Conservation (phyloP, 2,888 invertebrate species). For the Empis livida region DNA sequence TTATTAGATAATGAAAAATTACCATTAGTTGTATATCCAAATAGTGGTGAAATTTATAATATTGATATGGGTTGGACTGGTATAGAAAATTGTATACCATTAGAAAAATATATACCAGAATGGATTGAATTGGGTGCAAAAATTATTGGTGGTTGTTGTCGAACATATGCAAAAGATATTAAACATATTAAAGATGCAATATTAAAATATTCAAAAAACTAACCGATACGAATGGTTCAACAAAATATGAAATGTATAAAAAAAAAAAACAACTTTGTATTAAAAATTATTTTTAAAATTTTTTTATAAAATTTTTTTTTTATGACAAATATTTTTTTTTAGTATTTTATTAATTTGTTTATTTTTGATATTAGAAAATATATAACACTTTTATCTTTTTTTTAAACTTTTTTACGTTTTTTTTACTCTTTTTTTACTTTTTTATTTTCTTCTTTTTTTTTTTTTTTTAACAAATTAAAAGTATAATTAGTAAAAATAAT, state of each 20-base stretch:
- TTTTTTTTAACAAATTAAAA: too few species aligned
- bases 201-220: constrained; percentile 9
- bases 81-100: constrained; percentile 52
- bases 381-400: too few species aligned
- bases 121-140: constrained; percentile 74
- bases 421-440: not conserved
- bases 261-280: too few species aligned
- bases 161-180: constrained; percentile 72
- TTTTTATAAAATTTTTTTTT: too few species aligned
- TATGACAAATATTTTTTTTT: too few species aligned
- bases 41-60: constrained; percentile 53
- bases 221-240: too few species aligned
- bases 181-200: constrained; percentile 47
- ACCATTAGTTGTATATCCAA: constrained; percentile 82
- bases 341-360: too few species aligned
- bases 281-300: too few species aligned
- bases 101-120: constrained; percentile 58
- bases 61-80: constrained; percentile 47
- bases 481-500: too few species aligned
- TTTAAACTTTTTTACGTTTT: too few species aligned
- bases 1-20: constrained; percentile 37
- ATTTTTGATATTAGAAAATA: too few species aligned
- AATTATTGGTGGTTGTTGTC: constrained; percentile 86
- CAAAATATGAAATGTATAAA: too few species aligned
- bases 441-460: not conserved